Base-by-base conservation (phyloP, 2,113 vertebrate genomes). In the Stictonetta naevosa region DNA sequence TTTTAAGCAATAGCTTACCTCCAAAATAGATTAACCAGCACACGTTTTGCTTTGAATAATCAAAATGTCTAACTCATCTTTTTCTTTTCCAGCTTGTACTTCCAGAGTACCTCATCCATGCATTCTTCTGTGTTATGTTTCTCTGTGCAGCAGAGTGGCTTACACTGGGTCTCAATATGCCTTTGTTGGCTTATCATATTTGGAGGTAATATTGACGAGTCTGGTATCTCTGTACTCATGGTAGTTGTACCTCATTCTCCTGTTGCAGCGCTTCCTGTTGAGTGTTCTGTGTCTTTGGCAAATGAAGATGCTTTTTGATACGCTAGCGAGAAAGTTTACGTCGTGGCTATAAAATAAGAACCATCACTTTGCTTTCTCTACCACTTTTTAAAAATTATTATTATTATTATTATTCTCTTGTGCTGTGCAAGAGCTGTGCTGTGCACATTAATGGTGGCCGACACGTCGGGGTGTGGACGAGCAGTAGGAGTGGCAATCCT, bases 101-200 rank as follows among this genome's bases (percentile, higher is more conserved):
- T 93, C 99, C 99, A 9, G 99, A 99, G 98, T 99, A 99, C 97
- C 99, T 99, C 97, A 99, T 99, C 98, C 99, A 99, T 77, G 99
- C 99, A 88, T 99, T 99, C 99, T 99, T 99, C 99, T 99, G 99
- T 85, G 99, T 99, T 97, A 99, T 99, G 99, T 99, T 99, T 98
- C 99, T 99, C 91, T 99, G 99, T 95, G 99, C 99, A 36, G 98
- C 99, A 72, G 99, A 99, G 97, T 99, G 99, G 99, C 99, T 99
- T 78, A 99, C 99, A 1, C 98, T 99, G 95, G 98, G 98, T 83
- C 99, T 99, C 98, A 99, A 99, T 98, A 97, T 99, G 95, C 99
- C 99, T 7, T 98, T 99, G 96, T 96, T 99, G 98, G 99, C 99
- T 64, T 99, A 99, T 96, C 99, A 99, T 56, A 98, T 99, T 94